Percentiles rank a stretch among this genome's conserved stretches.
Conservation (phyloP, 2,888 invertebrate species). For the Rutpela maculata region DNA sequence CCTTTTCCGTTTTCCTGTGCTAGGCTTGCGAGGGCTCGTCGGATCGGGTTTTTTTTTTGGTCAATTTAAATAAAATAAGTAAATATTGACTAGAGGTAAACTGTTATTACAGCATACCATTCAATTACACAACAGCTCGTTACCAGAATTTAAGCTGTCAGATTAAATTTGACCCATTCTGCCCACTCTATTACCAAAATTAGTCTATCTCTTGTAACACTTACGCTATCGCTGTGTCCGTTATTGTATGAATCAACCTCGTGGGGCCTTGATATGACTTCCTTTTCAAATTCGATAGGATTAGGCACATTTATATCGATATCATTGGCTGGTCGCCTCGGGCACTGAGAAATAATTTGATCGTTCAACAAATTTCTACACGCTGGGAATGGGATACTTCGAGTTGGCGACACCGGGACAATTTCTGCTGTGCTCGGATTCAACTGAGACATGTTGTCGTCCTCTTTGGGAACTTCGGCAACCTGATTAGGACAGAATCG, state of each 20-base stretch:
- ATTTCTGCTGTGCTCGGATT: constrained; percentile 93
- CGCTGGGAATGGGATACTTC: constrained; percentile 74
- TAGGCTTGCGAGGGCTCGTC: too few relatives aligned
- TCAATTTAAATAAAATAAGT: too few relatives aligned
- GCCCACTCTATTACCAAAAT: too few relatives aligned
- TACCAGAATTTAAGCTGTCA: too few relatives aligned
- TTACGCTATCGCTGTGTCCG: constrained; percentile 76
- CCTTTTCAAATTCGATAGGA: constrained; percentile 80
- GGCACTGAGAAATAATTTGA: constrained; percentile 81
- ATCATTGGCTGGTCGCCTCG: constrained; percentile 78
- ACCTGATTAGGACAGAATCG: constrained; percentile 56
- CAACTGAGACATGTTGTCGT: constrained; percentile 84
- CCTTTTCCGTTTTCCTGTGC: too few relatives aligned
- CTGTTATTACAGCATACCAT: too few relatives aligned
- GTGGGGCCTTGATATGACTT: constrained; percentile 79
- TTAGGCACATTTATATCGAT: constrained; percentile 79
- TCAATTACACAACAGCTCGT: too few relatives aligned
- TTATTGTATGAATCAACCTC: constrained; percentile 77
- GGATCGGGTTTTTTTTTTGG: too few relatives aligned
- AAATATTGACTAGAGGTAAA: too few relatives aligned
- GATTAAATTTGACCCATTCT: too few relatives aligned
- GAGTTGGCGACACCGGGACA: constrained; percentile 81
- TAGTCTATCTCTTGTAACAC: constrained; percentile 29
- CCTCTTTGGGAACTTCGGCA: constrained; percentile 69
- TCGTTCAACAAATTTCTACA: constrained; percentile 68